Base-by-base conservation (phyloP, 2,113 vertebrate species). In the Hiodon alosoides region DNA sequence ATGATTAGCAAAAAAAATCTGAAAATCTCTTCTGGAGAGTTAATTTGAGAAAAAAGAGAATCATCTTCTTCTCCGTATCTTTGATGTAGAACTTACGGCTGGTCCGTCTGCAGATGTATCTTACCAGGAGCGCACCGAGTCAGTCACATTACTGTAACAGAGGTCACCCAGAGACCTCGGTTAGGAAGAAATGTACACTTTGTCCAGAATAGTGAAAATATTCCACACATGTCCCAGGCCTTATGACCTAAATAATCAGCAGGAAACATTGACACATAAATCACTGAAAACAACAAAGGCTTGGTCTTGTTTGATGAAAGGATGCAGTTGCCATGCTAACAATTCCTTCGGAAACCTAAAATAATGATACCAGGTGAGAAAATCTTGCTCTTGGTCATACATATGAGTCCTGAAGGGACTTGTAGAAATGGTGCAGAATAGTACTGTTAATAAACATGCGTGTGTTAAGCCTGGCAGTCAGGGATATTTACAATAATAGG, bases 1-100 rank as follows among this genome's bases (percentile, higher is more conserved):
- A 78, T 79, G 79, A 82, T 84, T 84, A 82, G 75, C 77, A 75
- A 75, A 79, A 82, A 80, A 78, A 84, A 73, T 11, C 8, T 58
- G 76, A 79, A 72, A 72, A 72, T 75, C 55, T 58, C 8, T 16
- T 16, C 55, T 7, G 31, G 9, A 59, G 59, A 57, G 65, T 67
- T 58, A 46, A 53, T 73, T 46, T 59, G 14, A 68, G 55, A 62
- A 48, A 31, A 58, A 54, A 50, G 17, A 13, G 69, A 31, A 13
- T 46, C 17, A 10, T 14, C 14, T n/a, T 70, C 14, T 64, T 64
- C 61, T 7, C 31, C 31, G 31, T 31, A 31, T 31, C 62, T 17
- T 71, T 57, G 31, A 57, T 58, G 31, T 47, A 31, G 0, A 17
- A 6, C 16, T 64, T 50, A 2, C 8, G 10, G 59, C 58, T 17